These are phyloP conservation scores for Kradibia gibbosae DNA, from an alignment of 1,140 invertebrate species.

Conservation along the genomic window DNA sequence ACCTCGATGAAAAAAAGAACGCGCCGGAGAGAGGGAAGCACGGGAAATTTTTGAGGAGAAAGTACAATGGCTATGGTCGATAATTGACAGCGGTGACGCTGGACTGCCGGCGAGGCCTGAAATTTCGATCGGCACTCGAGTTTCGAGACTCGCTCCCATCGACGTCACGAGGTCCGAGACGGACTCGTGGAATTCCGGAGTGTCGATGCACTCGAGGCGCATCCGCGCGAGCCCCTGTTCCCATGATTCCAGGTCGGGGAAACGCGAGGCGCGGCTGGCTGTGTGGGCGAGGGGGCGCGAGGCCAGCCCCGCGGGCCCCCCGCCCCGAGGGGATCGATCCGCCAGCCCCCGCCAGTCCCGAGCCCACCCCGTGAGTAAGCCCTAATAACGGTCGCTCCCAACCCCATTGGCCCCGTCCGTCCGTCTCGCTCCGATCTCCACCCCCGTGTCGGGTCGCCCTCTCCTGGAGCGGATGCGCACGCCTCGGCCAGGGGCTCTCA, in stretches of 20 bases:
- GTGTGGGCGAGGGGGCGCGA: background rate
- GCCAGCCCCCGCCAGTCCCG: slow-evolving; percentile 53
- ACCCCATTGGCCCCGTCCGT: slow-evolving; percentile 47
- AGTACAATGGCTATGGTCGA: no score
- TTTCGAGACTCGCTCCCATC: background rate
- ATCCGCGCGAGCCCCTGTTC: background rate
- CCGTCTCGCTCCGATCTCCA: background rate
- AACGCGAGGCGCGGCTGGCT: background rate
- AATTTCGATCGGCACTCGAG: background rate
- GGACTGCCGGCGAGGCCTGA: no score
- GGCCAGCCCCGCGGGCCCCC: slow-evolving; percentile 49
- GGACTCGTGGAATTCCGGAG: background rate
- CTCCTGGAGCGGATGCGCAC: background rate
- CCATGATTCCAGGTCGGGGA: background rate
- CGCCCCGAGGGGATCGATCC: slow-evolving; percentile 71
- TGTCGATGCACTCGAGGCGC: background rate
- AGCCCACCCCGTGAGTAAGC: slow-evolving; percentile 71
- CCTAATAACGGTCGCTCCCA: slow-evolving; percentile 68
- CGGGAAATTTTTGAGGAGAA: no score
- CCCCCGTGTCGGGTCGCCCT: slow-evolving; percentile 54
- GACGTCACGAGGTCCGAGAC: no score
- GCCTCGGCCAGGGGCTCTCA: slow-evolving; percentile 62
- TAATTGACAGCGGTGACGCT: no score
- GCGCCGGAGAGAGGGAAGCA: no score
- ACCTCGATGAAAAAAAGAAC: no score